Percentiles rank a stretch among this genome's conserved stretches.
phyloP scores from a whole-genome alignment of 2,888 invertebrate genomes.

The Drosophila cognata region DNA sequence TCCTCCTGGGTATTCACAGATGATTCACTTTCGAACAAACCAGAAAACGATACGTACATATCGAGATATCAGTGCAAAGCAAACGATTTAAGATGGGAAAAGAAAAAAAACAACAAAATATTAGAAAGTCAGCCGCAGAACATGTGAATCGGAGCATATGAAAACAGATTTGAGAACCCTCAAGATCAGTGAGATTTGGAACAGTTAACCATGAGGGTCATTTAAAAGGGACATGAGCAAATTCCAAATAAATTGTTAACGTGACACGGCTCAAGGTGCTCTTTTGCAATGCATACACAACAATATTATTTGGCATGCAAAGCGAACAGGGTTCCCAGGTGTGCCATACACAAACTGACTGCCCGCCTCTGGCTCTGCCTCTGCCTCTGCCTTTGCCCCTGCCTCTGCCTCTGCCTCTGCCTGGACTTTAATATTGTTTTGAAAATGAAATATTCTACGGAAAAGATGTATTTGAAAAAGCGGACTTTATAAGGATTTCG shows the following conservation, averaged over 20 bases:
- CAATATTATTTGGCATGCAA: neutral
- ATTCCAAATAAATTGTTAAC: neutral
- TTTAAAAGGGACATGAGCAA: neutral
- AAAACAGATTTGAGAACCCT: neutral
- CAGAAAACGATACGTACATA: neutral
- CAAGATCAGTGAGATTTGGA: neutral
- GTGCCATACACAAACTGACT: neutral
- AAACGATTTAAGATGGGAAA: neutral
- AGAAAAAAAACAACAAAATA: neutral
- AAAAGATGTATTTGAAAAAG: neutral
- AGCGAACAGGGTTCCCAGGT: neutral
- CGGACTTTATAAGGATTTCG: conserved; percentile 1
- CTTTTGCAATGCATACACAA: neutral
- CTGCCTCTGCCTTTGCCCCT: too few species aligned
- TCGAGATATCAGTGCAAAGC: neutral
- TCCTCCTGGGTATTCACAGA: neutral
- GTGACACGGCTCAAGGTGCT: neutral
- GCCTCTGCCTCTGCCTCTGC: neutral
- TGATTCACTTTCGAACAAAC: neutral
- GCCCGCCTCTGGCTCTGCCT: neutral
- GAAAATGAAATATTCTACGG: conserved; percentile 5
- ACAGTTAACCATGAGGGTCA: neutral
- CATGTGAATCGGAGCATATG: neutral
- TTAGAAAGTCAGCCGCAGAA: neutral
- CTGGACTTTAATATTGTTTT: conserved; percentile 17